Base-by-base conservation (phyloP, 2,888 invertebrate species). In the Drosophila sordidula region DNA sequence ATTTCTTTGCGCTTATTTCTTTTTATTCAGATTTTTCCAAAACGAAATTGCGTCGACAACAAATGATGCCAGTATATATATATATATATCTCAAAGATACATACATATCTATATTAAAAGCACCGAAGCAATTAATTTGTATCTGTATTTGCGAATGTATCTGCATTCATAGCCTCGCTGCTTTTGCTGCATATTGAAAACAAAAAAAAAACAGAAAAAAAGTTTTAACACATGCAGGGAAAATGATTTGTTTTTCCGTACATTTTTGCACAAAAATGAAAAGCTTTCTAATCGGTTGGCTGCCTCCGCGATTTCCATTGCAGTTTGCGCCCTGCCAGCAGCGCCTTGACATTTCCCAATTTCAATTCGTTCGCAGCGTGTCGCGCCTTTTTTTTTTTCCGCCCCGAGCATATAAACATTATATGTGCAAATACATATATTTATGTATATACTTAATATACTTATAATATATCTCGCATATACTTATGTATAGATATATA, bases 251-350 rank as follows among this genome's bases (percentile, higher is more conserved):
- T 83, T 86, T 86, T 81, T 78, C 85, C 78, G 81, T 74, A 83
- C 2, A 79, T 52, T 75, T 75, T 70, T 80, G 80, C 72, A 72
- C 86, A 65, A 77, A 84, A 81, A 75, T 85, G 85, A 87, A 81
- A 81, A 81, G 81, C 81, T 81, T 87, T 81, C 81, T 85, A 87
- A 81, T 80, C 87, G 87, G 71, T 78, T 85, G 68, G 75, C 68
- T 78, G 87, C 78, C 50, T 63, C 47, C 32, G 54, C 63, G 46
- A 50, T 76, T 73, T 68, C 74, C 75, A 78, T 76, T 82, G 82
- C 82, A 82, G 86, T 82, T 85, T 79, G 62, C 64, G 80, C 78
- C 75, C 78, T 81, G 84, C 54, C 42, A 44, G 58, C 81, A 80
- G 67, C 67, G 87, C 86, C 88, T 85, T 82, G 87, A 85, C 81